These are phyloP conservation scores for Volucella bombylans DNA, from an alignment of 2,888 invertebrate genomes.

Conservation along the genomic window DNA sequence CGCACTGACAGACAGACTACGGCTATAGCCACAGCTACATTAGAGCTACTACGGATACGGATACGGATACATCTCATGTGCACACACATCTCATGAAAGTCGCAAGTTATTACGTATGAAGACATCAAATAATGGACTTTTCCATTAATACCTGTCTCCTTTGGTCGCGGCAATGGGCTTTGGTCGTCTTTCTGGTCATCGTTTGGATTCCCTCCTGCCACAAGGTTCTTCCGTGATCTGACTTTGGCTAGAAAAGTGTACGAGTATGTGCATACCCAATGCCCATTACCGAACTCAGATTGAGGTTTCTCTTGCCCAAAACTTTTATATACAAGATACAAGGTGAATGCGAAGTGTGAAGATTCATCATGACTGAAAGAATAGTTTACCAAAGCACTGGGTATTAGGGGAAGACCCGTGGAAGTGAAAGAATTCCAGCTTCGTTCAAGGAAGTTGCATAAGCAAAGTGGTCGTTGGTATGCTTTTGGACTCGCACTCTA, in stretches of 20 bases:
- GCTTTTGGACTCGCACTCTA: conserved; percentile 36
- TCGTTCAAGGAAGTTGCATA: conserved; percentile 62
- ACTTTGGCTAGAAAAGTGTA: neutral
- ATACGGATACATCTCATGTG: conserved; percentile 16
- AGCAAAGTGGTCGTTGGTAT: conserved; percentile 54
- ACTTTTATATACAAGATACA: conserved; percentile 31
- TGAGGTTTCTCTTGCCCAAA: conserved; percentile 29
- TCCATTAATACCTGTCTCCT: conserved; percentile 72
- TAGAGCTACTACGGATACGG: too few species aligned
- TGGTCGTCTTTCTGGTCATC: conserved; percentile 12
- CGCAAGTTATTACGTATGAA: conserved; percentile 72
- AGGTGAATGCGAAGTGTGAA: conserved; percentile 50
- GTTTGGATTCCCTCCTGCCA: conserved; percentile 5
- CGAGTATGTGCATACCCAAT: neutral
- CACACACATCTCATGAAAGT: conserved; percentile 67
- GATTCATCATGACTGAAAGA: conserved; percentile 49
- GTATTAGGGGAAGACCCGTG: neutral
- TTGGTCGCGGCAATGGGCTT: conserved; percentile 46
- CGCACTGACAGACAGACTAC: conserved; percentile 39
- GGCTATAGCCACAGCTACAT: too few species aligned
- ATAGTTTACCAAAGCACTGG: neutral
- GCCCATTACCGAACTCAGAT: conserved; percentile 63
- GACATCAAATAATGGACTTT: conserved; percentile 73
- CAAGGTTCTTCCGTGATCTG: conserved; percentile 63
- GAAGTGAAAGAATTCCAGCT: conserved; percentile 39